phyloP scores from a whole-genome alignment of 2,888 invertebrate species.

The Dorcus parallelipipedus region DNA sequence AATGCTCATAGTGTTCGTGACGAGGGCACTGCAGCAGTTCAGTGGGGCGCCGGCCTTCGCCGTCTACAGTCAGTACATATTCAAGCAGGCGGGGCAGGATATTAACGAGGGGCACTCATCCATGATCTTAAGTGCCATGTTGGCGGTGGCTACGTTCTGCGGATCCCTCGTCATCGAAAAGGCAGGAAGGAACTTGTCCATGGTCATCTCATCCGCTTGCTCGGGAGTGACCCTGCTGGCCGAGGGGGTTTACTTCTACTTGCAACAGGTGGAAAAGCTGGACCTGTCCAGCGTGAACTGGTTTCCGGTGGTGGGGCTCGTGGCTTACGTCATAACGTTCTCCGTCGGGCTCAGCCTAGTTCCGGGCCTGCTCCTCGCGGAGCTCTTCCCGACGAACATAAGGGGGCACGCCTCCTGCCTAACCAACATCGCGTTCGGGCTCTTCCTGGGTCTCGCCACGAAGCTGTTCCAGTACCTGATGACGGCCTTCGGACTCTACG shows the following conservation, averaged over 20 bases:
- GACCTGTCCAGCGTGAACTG: slow-evolving; percentile 25
- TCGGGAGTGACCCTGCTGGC: slow-evolving; percentile 29
- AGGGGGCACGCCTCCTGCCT: slow-evolving; percentile 33
- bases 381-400: slow-evolving; percentile 32
- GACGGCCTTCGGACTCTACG: slow-evolving; percentile 32
- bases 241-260: slow-evolving; percentile 34
- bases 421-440: slow-evolving; percentile 29
- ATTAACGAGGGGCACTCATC: slow-evolving; percentile 35
- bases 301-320: slow-evolving; percentile 26
- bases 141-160: slow-evolving; percentile 18
- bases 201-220: slow-evolving; percentile 31
- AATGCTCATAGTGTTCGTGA: slow-evolving; percentile 27
- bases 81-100: slow-evolving; percentile 38
- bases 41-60: slow-evolving; percentile 35
- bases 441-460: slow-evolving; percentile 28
- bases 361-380: slow-evolving; percentile 30
- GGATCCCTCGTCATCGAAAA: slow-evolving; percentile 31
- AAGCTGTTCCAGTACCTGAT: slow-evolving; percentile 36
- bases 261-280: slow-evolving; percentile 21
- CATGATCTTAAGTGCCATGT: slow-evolving; percentile 32
- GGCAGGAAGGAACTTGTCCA: slow-evolving; percentile 34
- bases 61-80: slow-evolving; percentile 38
- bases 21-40: slow-evolving; percentile 37
- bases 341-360: slow-evolving; percentile 30
- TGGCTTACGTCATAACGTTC: slow-evolving; percentile 28